These are phyloP conservation scores for Oryzias curvinotus DNA, from an alignment of 2,113 vertebrate genomes.

Conservation along the genomic window DNA sequence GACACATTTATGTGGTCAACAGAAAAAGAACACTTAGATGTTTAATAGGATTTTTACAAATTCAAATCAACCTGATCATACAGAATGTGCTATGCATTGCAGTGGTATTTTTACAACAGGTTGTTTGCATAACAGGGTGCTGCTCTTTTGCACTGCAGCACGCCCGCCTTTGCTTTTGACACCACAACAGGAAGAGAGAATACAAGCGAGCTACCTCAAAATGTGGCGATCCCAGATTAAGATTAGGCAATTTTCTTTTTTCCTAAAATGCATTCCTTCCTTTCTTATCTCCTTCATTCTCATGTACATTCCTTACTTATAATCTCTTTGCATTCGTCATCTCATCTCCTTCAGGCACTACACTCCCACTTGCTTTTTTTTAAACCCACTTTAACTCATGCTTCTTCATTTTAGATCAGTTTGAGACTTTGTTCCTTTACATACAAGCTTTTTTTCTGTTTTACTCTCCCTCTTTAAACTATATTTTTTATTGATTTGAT, in stretches of 20 bases:
- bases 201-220: conserved; percentile 10
- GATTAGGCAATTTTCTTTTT: conserved; percentile 46
- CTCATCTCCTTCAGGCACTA: conserved; percentile 8
- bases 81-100: not conserved
- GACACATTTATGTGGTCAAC: not conserved
- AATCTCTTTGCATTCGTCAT: conserved; percentile 23
- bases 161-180: conserved; percentile 18
- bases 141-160: conserved; percentile 12
- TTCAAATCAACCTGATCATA: not conserved
- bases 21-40: not conserved
- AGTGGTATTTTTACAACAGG: not conserved
- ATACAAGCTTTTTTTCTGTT: not conserved
- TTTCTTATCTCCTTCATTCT: conserved; percentile 34
- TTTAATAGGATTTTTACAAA: not conserved
- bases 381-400: not conserved
- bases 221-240: conserved; percentile 53
- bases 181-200: conserved; percentile 31
- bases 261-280: conserved; percentile 52
- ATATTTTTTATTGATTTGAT: conserved; percentile 16
- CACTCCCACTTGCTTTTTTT: not conserved
- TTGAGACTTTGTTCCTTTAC: conserved; percentile 2
- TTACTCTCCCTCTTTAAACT: conserved; percentile 9
- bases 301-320: conserved; percentile 31
- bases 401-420: not conserved
- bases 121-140: not conserved